These are phyloP conservation scores for Tridacna gigas DNA, from an alignment of 2,888 invertebrate genomes.

Conservation along the genomic window DNA sequence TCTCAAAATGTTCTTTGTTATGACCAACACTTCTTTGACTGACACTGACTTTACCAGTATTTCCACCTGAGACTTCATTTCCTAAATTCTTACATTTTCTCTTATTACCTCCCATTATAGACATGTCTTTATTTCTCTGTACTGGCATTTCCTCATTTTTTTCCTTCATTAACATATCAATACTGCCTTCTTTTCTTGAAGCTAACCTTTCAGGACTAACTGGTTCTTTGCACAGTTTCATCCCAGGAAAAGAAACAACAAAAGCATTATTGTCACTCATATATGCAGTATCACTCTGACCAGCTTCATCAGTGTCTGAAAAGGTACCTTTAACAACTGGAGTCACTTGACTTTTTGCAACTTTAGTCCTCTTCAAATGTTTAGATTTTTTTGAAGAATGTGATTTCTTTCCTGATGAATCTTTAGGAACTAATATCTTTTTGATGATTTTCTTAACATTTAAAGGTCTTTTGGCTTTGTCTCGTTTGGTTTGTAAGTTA, in stretches of 20 bases:
- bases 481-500: slow-evolving; percentile 21
- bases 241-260: slow-evolving; percentile 10
- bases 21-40: too few relatives aligned
- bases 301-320: slow-evolving; percentile 2
- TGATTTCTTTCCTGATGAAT: neutral
- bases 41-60: too few relatives aligned
- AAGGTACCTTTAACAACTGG: neutral
- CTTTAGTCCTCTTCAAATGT: neutral
- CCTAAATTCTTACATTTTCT: too few relatives aligned
- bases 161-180: too few relatives aligned
- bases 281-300: neutral
- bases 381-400: neutral
- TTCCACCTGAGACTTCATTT: too few relatives aligned
- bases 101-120: too few relatives aligned
- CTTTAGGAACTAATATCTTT: slow-evolving; percentile 34
- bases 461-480: slow-evolving; percentile 21
- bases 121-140: too few relatives aligned
- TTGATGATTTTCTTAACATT: slow-evolving; percentile 38
- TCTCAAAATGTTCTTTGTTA: too few relatives aligned
- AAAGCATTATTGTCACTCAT: neutral
- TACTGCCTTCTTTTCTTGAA: neutral
- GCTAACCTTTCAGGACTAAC: neutral
- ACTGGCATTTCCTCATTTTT: too few relatives aligned
- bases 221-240: neutral
- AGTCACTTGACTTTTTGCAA: neutral